Evolutionary conservation across 2,888 invertebrate genomes (phyloP).

Genomic region (Cerceris ruficornis): DNA sequence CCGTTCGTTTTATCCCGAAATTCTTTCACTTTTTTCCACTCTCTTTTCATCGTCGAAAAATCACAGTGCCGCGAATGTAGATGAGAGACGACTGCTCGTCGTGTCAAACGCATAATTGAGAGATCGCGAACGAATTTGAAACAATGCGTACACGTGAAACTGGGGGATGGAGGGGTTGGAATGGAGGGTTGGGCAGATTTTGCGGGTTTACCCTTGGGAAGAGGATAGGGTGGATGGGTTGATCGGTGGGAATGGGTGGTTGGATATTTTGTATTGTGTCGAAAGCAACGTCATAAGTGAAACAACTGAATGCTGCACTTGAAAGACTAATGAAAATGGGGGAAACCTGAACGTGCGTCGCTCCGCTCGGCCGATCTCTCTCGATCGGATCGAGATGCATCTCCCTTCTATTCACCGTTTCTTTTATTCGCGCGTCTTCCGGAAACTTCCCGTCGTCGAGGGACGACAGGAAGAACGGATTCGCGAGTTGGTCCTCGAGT

Average conservation of each 20-base stretch:
- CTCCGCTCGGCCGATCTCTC: slow-evolving; percentile 22
- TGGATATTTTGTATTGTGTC: slow-evolving; percentile 79
- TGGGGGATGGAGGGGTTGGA: slow-evolving; percentile 58
- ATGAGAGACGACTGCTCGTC: slow-evolving; percentile 33
- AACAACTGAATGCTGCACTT: slow-evolving; percentile 81
- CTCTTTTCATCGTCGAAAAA: background rate
- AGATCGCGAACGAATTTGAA: slow-evolving; percentile 78
- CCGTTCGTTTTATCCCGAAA: background rate
- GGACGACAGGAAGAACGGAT: too few relatives aligned
- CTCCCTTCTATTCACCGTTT: background rate
- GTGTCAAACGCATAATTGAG: slow-evolving; percentile 47
- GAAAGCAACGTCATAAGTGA: slow-evolving; percentile 81
- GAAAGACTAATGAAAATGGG: slow-evolving; percentile 76
- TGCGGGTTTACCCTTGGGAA: slow-evolving; percentile 59
- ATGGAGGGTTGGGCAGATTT: slow-evolving; percentile 36
- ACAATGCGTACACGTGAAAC: slow-evolving; percentile 80
- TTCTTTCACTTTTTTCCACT: background rate
- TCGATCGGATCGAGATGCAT: background rate
- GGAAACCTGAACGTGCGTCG: slow-evolving; percentile 70
- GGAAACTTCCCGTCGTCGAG: too few relatives aligned
- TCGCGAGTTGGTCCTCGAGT: too few relatives aligned
- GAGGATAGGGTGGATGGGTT: slow-evolving; percentile 59
- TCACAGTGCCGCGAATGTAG: background rate
- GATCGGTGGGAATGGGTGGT: slow-evolving; percentile 66
- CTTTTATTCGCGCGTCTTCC: background rate